Base-by-base conservation (phyloP, 2,113 vertebrate species). In the Paratilapia polleni region DNA sequence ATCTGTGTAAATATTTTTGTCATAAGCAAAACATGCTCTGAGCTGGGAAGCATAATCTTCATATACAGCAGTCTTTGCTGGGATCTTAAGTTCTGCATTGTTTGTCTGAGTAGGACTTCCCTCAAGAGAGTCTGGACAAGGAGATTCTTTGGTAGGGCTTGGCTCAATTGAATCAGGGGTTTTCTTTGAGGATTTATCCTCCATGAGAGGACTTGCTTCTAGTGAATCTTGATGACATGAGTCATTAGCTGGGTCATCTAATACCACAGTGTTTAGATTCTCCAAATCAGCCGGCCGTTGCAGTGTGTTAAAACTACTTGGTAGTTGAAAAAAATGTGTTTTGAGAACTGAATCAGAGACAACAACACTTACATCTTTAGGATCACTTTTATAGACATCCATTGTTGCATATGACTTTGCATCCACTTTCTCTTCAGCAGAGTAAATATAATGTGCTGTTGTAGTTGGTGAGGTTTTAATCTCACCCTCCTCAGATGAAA, bases 91-190 rank as follows among this genome's bases (percentile, higher is more conserved):
- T 90, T 95, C 96, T 83, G 64, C 79, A 82, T 94, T 91, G 79
- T 85, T 83, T 83, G 66, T 52, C 59, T 97, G 96, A 90, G 96
- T 94, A 0, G 98, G 98, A 91, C 98, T 99, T 89, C 93, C 96
- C 88, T 99, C 98, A 80, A 99, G 96, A 78, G 98, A 99, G 86
- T 99, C 98, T 0, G 93, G 94, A 88, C 97, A 98, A 81, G 97
- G 97, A 22, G 97, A 98, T 82, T 99, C 98, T 86, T 96, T 96
- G 70, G 95, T 96, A 75, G 98, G 98, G 82, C 98, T 99, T 87
- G 98, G 97, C 80, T 99, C 98, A 91, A 99, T 96, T 78, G 98
- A 99, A 94, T 99, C 98, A 0, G 98, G 98, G 0, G 98, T 97
- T 94, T 97, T 98, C 87, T 96, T 96, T 62, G 98, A 99, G 15